Evolutionary conservation across 2,888 invertebrate species (phyloP), one percentile per base, ranked within the genome.

Genomic region (Thera obeliscata): DNA sequence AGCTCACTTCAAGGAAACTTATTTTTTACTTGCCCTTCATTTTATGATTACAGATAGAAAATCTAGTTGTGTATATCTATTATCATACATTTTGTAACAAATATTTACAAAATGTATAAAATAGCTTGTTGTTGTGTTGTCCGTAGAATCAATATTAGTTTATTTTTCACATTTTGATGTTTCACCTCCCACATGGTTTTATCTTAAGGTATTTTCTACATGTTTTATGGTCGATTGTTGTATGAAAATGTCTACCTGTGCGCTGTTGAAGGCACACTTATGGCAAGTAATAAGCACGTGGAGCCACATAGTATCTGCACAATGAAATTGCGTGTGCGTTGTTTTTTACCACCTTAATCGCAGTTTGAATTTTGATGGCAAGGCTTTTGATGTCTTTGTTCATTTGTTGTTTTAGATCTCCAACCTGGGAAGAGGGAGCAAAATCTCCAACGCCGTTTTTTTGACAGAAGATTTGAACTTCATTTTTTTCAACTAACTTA

Each of bases 241-340:
- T 52, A 48, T 46, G 36, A 54, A 55, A 56, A 46, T 54, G 41
- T 52, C 43, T 64, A 58, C 64, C 52, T 63, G 50, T 63, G 35
- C 50, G 41, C 43, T 35, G 61, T 33, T 48, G 33, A 46, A 48
- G 61, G 52, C 35, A 57, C 46, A 56, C 43, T 64, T 64, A 59
- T 64, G 12, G 46, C 58, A 58, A 64, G 52, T 56, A 62, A 62
- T 64, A 59, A 64, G 58, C 64, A 58, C 64, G 46, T 58, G 54
- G 12, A 33, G 43, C 43, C 43, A 46, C 43, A 46, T 46, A 46
- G 43, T 46, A 9, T 46, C 52, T 52, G 9, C 56, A 63, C 63
- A 64, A 64, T 59, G 64, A 54, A 64, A 64, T 59, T 64, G 64
- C 64, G 8, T 36, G 43, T 54, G 56, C 22, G 35, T 52, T 52